Evolutionary conservation across 1,140 invertebrate genomes (phyloP).

Genomic region (Cherax destructor): DNA sequence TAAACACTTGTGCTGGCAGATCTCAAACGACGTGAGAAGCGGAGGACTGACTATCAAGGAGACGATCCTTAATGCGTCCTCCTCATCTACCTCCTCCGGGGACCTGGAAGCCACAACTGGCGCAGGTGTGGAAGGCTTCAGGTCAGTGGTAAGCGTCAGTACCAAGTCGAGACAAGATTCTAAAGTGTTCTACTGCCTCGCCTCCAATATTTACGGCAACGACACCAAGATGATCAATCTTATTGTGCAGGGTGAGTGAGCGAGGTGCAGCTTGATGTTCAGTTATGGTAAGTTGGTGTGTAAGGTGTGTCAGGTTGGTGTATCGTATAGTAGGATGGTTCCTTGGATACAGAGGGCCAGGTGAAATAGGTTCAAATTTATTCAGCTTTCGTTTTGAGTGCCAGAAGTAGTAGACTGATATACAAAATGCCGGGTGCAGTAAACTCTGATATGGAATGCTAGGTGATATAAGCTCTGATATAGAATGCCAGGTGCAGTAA

Average conservation of each 20-base stretch:
- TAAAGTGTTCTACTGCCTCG: slow-evolving; percentile 94
- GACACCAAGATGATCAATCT: slow-evolving; percentile 96
- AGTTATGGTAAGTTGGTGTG: neutral
- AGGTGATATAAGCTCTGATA: too few relatives aligned
- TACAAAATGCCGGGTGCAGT: too few relatives aligned
- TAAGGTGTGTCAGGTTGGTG: neutral
- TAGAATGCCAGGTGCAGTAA: too few relatives aligned
- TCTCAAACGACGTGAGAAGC: slow-evolving; percentile 4
- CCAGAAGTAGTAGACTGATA: too few relatives aligned
- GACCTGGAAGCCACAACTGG: neutral
- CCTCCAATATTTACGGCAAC: slow-evolving; percentile 94
- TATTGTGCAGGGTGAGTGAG: slow-evolving; percentile 88
- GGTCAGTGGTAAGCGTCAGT: slow-evolving; percentile 74
- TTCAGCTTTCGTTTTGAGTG: too few relatives aligned
- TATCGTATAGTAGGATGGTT: too few relatives aligned
- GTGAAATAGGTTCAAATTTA: too few relatives aligned
- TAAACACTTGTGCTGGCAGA: neutral
- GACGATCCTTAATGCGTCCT: slow-evolving; percentile 34
- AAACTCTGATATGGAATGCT: too few relatives aligned
- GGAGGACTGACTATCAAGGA: slow-evolving; percentile 35
- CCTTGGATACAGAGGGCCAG: too few relatives aligned
- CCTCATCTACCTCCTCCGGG: neutral
- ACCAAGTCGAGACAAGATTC: slow-evolving; percentile 86
- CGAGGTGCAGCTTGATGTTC: too few relatives aligned
- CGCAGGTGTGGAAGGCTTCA: slow-evolving; percentile 74